These are phyloP conservation scores for Eidolon helvum DNA, from an alignment of 2,113 vertebrate genomes.

Conservation along the genomic window DNA sequence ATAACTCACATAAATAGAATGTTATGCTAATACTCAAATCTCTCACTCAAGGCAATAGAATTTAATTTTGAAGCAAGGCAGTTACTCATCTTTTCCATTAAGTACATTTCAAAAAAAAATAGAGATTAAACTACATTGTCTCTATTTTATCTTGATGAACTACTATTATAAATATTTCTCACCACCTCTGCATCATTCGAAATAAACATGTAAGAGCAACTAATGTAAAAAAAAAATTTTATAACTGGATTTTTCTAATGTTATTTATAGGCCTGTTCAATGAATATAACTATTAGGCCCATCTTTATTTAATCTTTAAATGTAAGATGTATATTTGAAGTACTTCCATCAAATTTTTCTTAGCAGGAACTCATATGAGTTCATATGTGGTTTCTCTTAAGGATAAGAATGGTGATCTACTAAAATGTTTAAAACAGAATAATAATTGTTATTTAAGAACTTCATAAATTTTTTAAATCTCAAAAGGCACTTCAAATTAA, in stretches of 20 bases:
- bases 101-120: conserved; percentile 43
- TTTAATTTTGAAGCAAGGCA: conserved; percentile 67
- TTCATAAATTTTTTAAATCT: conserved; percentile 67
- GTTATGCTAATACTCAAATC: conserved; percentile 62
- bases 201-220: conserved; percentile 33
- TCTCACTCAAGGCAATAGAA: conserved; percentile 51
- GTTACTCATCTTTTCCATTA: conserved; percentile 64
- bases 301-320: conserved; percentile 70
- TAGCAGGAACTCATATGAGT: conserved; percentile 17
- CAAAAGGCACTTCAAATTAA: conserved; percentile 68
- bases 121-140: conserved; percentile 48
- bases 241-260: conserved; percentile 53
- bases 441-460: conserved; percentile 78
- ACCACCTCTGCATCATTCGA: background rate
- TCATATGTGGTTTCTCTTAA: conserved; percentile 70
- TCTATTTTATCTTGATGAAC: conserved; percentile 52
- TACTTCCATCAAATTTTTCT: conserved; percentile 77
- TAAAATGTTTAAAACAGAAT: conserved; percentile 76
- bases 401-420: conserved; percentile 74
- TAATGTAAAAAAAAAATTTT: conserved; percentile 69
- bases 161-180: conserved; percentile 62
- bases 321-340: conserved; percentile 64
- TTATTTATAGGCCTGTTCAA: conserved; percentile 59
- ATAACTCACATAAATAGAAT: conserved; percentile 68
- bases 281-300: conserved; percentile 63